Evolutionary conservation across 2,888 invertebrate species (phyloP).

Genomic region (Trachelus tabidus): DNA sequence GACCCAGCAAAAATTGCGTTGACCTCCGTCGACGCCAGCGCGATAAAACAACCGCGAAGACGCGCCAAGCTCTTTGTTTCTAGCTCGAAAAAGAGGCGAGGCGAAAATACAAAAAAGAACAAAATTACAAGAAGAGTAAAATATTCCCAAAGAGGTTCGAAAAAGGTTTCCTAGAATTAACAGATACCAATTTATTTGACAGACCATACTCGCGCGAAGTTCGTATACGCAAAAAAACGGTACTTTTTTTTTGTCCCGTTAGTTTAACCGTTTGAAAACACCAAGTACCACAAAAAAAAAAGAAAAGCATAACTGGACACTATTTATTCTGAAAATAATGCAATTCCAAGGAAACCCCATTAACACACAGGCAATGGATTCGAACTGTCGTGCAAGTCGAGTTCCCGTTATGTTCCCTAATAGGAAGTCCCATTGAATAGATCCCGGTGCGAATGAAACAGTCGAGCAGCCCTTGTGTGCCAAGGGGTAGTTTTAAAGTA

Average conservation of each 20-base stretch:
- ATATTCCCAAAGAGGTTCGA: neutral
- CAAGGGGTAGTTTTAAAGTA: conserved; percentile 32
- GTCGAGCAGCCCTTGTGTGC: neutral
- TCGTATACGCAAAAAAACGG: neutral
- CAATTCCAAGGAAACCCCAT: neutral
- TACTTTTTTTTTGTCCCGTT: neutral
- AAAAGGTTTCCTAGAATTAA: neutral
- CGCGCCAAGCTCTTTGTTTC: neutral
- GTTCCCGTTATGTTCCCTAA: neutral
- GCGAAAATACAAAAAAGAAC: neutral
- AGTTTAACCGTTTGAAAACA: neutral
- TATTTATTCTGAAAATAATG: neutral
- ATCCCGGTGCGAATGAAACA: neutral
- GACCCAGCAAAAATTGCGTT: conserved; percentile 40
- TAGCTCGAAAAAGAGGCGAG: neutral
- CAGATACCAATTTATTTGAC: neutral
- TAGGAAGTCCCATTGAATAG: neutral
- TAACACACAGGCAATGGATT: neutral
- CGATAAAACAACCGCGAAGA: neutral
- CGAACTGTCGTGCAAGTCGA: neutral
- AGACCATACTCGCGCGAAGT: neutral
- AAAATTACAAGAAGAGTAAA: neutral
- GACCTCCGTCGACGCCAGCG: conserved; percentile 31
- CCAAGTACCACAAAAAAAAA: neutral
- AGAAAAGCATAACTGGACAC: neutral